Conservation (phyloP, 2,888 invertebrate genomes). For the Noctua comes region DNA sequence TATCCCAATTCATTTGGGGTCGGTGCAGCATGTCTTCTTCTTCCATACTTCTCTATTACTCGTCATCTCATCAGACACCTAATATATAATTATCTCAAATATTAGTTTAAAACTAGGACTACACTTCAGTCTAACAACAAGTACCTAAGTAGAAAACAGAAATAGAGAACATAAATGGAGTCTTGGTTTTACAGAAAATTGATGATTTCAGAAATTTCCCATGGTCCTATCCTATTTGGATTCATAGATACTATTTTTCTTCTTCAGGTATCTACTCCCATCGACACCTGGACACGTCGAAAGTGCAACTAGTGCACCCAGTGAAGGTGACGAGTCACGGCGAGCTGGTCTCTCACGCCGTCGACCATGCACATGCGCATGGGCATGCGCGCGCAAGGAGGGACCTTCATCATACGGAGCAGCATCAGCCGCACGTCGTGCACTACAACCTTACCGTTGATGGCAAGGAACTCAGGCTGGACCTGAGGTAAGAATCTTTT, state of each 20-base stretch:
- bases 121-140: neutral
- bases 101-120: neutral
- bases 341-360: conserved; percentile 88
- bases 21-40: too few relatives aligned
- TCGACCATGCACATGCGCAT: conserved; percentile 89
- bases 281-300: conserved; percentile 86
- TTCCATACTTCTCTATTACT: too few relatives aligned
- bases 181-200: neutral
- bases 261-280: conserved; percentile 87
- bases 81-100: neutral
- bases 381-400: conserved; percentile 89
- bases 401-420: conserved; percentile 80
- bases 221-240: neutral
- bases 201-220: neutral
- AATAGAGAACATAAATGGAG: neutral
- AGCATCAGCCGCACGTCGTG: conserved; percentile 79
- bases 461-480: conserved; percentile 84
- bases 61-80: too few relatives aligned
- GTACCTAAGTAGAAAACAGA: neutral
- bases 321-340: conserved; percentile 91
- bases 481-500: conserved; percentile 81
- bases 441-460: conserved; percentile 88
- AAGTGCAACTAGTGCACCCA: conserved; percentile 91
- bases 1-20: too few relatives aligned
- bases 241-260: neutral